These are phyloP conservation scores for Aphrocallistes beatrix DNA, from an alignment of 37 sponge, comb jelly and placozoan species.

Conservation along the genomic window DNA sequence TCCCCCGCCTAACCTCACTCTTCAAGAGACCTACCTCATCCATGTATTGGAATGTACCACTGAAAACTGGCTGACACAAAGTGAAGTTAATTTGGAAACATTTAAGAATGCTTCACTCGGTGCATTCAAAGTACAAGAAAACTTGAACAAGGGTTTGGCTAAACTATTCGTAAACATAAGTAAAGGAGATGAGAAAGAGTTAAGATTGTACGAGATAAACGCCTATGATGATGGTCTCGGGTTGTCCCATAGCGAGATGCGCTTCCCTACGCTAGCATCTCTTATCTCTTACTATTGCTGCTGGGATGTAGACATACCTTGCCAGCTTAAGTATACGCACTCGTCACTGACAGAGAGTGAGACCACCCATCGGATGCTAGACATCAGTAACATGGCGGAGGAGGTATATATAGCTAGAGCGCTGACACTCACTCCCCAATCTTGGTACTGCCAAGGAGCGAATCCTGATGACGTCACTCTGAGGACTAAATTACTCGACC, in stretches of 20 bases:
- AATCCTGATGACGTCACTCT: background rate
- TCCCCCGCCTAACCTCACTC: background rate
- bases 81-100: background rate
- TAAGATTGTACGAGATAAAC: background rate
- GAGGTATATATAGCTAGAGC: background rate
- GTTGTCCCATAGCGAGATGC: background rate
- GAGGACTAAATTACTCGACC: background rate
- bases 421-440: background rate
- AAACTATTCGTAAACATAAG: background rate
- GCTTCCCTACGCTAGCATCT: background rate
- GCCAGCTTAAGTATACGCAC: background rate
- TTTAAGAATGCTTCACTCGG: background rate
- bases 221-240: background rate
- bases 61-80: background rate
- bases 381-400: background rate
- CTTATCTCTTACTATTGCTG: background rate
- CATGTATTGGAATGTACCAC: background rate
- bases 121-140: background rate
- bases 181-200: background rate
- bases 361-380: background rate
- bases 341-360: background rate
- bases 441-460: background rate
- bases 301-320: background rate
- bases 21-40: background rate
- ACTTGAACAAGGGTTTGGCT: background rate